Evolutionary conservation across 2,888 invertebrate species (phyloP).

Genomic region (Protodeltote pygarga): DNA sequence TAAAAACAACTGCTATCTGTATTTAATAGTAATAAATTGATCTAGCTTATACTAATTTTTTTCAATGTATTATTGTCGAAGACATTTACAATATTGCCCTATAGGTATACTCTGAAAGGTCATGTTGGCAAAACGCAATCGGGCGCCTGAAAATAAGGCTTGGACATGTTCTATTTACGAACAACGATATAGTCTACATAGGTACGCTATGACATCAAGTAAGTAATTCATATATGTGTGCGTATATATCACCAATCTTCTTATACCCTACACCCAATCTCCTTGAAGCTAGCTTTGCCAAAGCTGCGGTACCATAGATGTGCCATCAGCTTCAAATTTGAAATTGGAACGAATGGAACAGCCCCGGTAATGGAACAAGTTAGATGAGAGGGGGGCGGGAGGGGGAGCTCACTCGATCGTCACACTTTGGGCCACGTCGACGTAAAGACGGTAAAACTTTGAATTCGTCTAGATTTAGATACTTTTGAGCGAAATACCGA

Average conservation of each 20-base stretch:
- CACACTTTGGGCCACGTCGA: conserved; percentile 53
- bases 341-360: conserved; percentile 85
- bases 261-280: conserved; percentile 53
- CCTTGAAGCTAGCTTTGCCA: conserved; percentile 49
- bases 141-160: too few relatives aligned
- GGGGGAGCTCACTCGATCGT: conserved; percentile 61
- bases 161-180: too few relatives aligned
- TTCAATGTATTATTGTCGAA: too few relatives aligned
- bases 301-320: conserved; percentile 78
- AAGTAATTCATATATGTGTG: neutral
- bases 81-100: too few relatives aligned
- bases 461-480: conserved; percentile 63
- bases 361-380: conserved; percentile 83
- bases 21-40: too few relatives aligned
- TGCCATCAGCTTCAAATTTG: conserved; percentile 83
- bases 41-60: too few relatives aligned
- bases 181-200: too few relatives aligned
- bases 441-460: conserved; percentile 66
- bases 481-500: conserved; percentile 50
- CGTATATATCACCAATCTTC: conserved; percentile 13
- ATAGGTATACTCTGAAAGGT: too few relatives aligned
- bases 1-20: too few relatives aligned
- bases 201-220: too few relatives aligned
- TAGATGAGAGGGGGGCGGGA: conserved; percentile 80
- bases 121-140: too few relatives aligned